These are phyloP conservation scores for Lottia gigantea DNA, from an alignment of 2,888 invertebrate genomes.

Conservation along the genomic window DNA sequence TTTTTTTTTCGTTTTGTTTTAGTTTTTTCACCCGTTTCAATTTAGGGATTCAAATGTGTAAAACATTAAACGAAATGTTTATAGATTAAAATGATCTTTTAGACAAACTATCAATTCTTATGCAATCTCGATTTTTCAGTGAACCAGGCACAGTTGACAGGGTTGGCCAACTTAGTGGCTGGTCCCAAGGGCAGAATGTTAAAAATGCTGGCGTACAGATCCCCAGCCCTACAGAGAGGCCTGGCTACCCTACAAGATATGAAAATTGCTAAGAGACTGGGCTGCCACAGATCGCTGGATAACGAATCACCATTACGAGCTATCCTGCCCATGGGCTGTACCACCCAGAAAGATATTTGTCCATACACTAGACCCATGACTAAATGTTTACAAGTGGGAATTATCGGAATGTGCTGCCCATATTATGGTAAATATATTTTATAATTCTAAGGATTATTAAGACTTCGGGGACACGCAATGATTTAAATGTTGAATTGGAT, in stretches of 20 bases:
- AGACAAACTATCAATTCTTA: too few species aligned
- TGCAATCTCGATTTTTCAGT: not conserved
- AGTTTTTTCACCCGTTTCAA: too few species aligned
- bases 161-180: not conserved
- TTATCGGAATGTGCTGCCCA: conserved; percentile 6
- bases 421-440: not conserved
- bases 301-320: conserved; percentile 1
- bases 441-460: too few species aligned
- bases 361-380: not conserved
- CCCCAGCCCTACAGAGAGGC: not conserved
- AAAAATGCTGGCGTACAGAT: not conserved
- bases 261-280: not conserved
- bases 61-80: too few species aligned
- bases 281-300: not conserved
- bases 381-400: conserved; percentile 2
- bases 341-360: not conserved
- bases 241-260: not conserved
- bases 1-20: too few species aligned
- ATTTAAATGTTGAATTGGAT: too few species aligned
- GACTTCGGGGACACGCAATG: too few species aligned
- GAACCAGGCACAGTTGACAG: not conserved
- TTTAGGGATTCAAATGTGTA: too few species aligned
- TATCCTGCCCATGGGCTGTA: not conserved
- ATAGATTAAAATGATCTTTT: too few species aligned
- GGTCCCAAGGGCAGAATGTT: not conserved